Conservation (phyloP, 2,113 vertebrate genomes). For the Apteryx owenii region DNA sequence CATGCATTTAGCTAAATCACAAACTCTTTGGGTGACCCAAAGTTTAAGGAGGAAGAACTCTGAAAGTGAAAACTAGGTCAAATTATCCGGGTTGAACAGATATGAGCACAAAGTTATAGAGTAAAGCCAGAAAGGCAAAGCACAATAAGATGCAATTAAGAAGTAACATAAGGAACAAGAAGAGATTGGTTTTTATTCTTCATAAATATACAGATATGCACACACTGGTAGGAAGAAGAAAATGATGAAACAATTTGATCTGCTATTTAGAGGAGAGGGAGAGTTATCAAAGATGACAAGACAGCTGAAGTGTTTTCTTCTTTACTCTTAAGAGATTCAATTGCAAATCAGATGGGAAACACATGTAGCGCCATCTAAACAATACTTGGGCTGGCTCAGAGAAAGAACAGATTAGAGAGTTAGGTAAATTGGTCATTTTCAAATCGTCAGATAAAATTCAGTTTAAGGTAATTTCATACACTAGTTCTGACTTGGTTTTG, state of each 20-base stretch:
- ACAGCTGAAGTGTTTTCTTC: not conserved
- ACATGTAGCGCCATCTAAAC: not conserved
- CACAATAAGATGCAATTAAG: not conserved
- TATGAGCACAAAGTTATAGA: not conserved
- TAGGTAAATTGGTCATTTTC: not conserved
- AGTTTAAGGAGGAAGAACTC: not conserved
- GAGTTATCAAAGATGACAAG: not conserved
- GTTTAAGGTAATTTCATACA: not conserved
- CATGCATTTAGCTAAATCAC: not conserved
- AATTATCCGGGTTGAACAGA: not conserved
- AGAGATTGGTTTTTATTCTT: not conserved
- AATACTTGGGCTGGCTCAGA: not conserved
- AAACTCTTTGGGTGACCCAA: not conserved
- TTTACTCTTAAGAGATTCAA: not conserved
- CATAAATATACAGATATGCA: not conserved
- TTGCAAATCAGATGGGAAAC: not conserved
- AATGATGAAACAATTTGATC: not conserved
- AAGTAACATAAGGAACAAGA: not conserved
- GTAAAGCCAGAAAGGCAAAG: not conserved
- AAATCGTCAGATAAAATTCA: not conserved
- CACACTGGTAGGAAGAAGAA: not conserved
- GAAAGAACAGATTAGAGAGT: not conserved
- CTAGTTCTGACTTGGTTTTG: not conserved
- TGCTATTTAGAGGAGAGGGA: not conserved
- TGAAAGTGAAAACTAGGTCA: not conserved